Evolutionary conservation across 2,797 vertebrate genomes (phyloP).

Genomic region (Rhynchotus rufescens): DNA sequence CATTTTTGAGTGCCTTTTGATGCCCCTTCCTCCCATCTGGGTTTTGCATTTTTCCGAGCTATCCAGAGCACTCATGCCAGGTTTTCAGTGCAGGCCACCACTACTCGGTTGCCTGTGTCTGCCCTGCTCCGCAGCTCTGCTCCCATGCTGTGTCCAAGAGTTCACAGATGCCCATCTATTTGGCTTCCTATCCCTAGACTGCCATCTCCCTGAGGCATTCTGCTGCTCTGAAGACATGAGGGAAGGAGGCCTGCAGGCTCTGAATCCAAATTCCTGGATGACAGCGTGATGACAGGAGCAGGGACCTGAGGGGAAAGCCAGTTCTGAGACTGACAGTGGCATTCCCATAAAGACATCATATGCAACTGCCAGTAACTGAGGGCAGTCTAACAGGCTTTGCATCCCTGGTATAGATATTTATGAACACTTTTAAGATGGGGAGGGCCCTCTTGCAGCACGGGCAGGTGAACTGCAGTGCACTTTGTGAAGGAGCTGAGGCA

Average conservation of each 20-base stretch:
- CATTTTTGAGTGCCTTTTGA: no score
- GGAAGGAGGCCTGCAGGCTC: not conserved
- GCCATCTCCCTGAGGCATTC: not conserved
- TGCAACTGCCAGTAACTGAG: not conserved
- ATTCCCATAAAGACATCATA: not conserved
- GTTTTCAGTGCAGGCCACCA: not conserved
- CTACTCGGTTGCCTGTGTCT: not conserved
- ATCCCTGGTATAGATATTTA: not conserved
- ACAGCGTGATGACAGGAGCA: not conserved
- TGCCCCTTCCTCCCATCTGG: not conserved
- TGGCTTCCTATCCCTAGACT: not conserved
- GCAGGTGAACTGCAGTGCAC: accelerated
- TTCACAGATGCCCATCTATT: not conserved
- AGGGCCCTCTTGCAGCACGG: not conserved
- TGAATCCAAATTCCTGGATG: not conserved
- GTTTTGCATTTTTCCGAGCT: not conserved
- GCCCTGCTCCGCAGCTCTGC: not conserved
- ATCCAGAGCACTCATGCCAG: no score
- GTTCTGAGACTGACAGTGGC: not conserved
- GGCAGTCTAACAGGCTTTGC: not conserved
- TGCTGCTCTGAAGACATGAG: not conserved
- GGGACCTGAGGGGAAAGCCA: not conserved
- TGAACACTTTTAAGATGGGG: not conserved
- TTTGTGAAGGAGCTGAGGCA: not conserved
- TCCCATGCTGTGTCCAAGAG: not conserved